Base-by-base conservation (phyloP, 92 coral and sea anemone genomes). In the Phenganax subtilis region DNA sequence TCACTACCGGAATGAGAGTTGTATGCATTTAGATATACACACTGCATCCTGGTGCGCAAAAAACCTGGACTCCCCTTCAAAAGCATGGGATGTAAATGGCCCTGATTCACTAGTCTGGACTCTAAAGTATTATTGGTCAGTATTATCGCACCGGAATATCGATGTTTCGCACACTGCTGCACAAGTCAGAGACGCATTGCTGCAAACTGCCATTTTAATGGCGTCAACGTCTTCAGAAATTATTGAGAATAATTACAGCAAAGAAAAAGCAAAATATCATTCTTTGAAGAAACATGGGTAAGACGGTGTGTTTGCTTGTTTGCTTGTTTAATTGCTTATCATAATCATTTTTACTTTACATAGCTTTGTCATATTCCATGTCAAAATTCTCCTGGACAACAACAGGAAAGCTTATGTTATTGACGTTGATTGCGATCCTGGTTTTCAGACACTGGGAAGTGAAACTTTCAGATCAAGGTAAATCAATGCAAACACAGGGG, bases 211-310 rank as follows among this genome's bases (percentile, higher is more conserved):
- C 29, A 63, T 79, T n/a, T 63, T 79, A 53, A 63, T 51, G 74
- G 83, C 83, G 27, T 47, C 83, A 6, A 65, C 63, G 12, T 79
- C 83, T 14, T 63, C 83, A 52, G 83, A 79, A 27, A 64, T 79
- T 27, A 37, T 79, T 44, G 57, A 64, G 55, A 63, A 64, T 4
- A 65, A 79, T 54, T 79, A 79, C 16, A 65, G 73, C 10, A 63
- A 79, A 63, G 73, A 79, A 79, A 79, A 29, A 65, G 60, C 83
- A 17, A 47, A 69, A 79, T 79, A 60, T 64, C 74, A 47, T 63
- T 72, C 83, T n/a, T 54, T 63, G 73, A 79, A 64, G 57, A 79
- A 79, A 69, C 63, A 79, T 65, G 83, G 74, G 83, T 79, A 79
- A 20, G 74, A 54, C 6, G 3, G 11, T 28, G 27, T 10, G 8